Conservation (phyloP, 2,888 invertebrate genomes). For the Pogonocherus hispidulus region DNA sequence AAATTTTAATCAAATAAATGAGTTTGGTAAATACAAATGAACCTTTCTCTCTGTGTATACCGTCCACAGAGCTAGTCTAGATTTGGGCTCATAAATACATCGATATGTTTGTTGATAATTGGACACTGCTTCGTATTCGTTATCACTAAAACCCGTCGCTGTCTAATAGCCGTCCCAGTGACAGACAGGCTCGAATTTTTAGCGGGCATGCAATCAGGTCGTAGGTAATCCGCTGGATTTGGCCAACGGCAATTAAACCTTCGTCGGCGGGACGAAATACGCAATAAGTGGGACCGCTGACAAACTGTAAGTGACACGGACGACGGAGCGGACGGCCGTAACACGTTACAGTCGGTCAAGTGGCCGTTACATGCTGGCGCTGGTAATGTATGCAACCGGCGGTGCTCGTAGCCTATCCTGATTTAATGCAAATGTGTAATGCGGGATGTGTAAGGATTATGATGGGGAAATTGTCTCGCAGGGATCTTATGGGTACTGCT, state of each 20-base stretch:
- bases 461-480: too few species aligned
- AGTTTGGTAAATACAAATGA: too few species aligned
- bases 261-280: constrained; percentile 60
- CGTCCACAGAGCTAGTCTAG: too few species aligned
- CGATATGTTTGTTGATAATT: too few species aligned
- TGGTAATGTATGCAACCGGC: constrained; percentile 58
- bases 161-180: constrained; percentile 19
- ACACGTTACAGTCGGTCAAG: constrained; percentile 45
- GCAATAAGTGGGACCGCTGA: constrained; percentile 63
- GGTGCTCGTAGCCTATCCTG: constrained; percentile 58
- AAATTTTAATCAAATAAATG: too few species aligned
- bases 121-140: too few species aligned
- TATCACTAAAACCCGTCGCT: constrained; percentile 13
- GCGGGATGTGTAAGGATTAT: too few species aligned
- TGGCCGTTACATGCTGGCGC: constrained; percentile 31
- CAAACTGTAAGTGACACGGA: constrained; percentile 52
- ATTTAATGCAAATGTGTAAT: constrained; percentile 61
- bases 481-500: too few species aligned
- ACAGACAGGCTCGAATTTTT: constrained; percentile 44
- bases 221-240: constrained; percentile 56
- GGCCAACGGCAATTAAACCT: constrained; percentile 59
- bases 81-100: too few species aligned
- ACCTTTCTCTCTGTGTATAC: too few species aligned
- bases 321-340: constrained; percentile 38
- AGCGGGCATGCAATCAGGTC: constrained; percentile 56